Percentiles rank a stretch among this genome's conserved stretches.
Conservation (phyloP, 2,113 vertebrate species). For the Sinocyclocheilus anshuiensis region DNA sequence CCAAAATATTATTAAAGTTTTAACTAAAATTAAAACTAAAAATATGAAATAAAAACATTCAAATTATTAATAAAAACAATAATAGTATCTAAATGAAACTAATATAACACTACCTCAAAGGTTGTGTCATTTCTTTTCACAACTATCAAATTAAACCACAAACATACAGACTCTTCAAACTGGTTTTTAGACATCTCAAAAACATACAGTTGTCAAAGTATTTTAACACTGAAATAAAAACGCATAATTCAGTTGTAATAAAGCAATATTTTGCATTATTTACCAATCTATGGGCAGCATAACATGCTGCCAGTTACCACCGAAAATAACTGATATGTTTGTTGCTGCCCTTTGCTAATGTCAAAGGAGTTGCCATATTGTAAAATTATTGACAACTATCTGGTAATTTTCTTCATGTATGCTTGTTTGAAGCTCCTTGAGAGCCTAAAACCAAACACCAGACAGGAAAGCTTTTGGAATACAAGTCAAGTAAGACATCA, state of each 20-base stretch:
- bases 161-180: too few relatives aligned
- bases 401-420: not conserved
- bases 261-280: not conserved
- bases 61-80: too few relatives aligned
- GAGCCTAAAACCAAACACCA: not conserved
- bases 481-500: not conserved
- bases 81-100: too few relatives aligned
- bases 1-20: too few relatives aligned
- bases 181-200: too few relatives aligned
- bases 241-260: not conserved
- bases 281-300: not conserved
- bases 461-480: not conserved
- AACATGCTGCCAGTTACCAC: not conserved
- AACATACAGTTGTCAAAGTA: too few relatives aligned
- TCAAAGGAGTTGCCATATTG: not conserved
- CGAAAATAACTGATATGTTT: not conserved
- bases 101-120: too few relatives aligned
- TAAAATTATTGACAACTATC: not conserved
- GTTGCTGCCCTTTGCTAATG: not conserved
- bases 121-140: too few relatives aligned
- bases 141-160: too few relatives aligned
- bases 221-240: too few relatives aligned
- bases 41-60: too few relatives aligned
- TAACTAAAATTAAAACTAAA: too few relatives aligned
- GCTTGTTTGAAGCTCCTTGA: not conserved